These are phyloP conservation scores for Argopecten irradians DNA, from an alignment of 1,140 invertebrate genomes.

Conservation along the genomic window DNA sequence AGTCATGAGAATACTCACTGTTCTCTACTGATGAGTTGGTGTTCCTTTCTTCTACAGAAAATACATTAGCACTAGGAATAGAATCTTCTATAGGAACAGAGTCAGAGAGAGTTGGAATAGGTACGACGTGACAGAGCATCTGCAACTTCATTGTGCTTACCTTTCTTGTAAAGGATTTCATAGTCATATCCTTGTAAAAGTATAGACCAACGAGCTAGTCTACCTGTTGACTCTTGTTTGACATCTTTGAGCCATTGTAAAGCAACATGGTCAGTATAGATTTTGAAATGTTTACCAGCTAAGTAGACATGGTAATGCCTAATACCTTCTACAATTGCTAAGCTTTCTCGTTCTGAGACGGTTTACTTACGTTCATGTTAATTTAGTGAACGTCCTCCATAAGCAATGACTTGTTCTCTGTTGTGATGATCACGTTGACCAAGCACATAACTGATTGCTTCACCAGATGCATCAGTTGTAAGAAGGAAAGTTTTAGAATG, in stretches of 20 bases:
- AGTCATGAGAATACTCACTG: not conserved
- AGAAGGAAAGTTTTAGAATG: conserved; percentile 55
- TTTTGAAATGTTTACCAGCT: conserved; percentile 77
- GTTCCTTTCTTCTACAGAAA: not conserved
- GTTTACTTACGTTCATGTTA: conserved; percentile 77
- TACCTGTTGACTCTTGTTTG: conserved; percentile 41
- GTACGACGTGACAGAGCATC: conserved; percentile 31
- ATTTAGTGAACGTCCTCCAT: conserved; percentile 75
- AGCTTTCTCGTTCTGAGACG: conserved; percentile 78
- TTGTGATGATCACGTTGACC: conserved; percentile 62
- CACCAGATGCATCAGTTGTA: conserved; percentile 57
- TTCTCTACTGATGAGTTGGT: no score
- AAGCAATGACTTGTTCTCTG: conserved; percentile 75
- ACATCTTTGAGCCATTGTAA: not conserved
- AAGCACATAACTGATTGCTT: conserved; percentile 62
- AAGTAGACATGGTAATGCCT: conserved; percentile 78
- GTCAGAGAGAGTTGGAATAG: not conserved
- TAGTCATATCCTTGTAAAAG: conserved; percentile 28
- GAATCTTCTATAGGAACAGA: not conserved
- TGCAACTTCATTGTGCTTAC: conserved; percentile 46
- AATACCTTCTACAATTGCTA: conserved; percentile 78
- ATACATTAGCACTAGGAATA: not conserved
- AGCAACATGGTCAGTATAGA: conserved; percentile 78
- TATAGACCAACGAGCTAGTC: conserved; percentile 31
- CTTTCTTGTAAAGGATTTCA: conserved; percentile 36